Evolutionary conservation across 2,113 vertebrate species (phyloP), one percentile per base, ranked within the genome.

Genomic region (Engraulis encrasicolus): DNA sequence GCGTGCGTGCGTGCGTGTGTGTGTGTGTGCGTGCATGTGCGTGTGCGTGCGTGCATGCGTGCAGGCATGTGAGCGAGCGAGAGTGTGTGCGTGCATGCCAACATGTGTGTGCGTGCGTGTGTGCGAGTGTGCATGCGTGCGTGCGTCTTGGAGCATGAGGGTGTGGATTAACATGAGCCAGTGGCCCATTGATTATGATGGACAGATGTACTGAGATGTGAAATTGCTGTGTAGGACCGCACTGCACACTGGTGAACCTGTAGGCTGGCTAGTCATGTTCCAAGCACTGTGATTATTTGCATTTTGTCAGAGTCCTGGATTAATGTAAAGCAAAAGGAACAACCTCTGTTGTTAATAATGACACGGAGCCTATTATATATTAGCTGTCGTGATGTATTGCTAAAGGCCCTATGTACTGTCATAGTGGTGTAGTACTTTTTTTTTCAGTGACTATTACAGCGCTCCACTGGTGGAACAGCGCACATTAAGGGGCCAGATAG

Each of bases 161-260:
- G 66, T 3, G 66, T 14, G 79, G 20, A 17, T 36, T 38, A 50
- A 81, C 79, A 48, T 15, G 49, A 38, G 84, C 61, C 79, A 27
- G 50, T 78, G 79, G 50, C 61, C 34, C 58, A 2, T 45, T 79
- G 61, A 85, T 85, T 27, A 77, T 81, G 50, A 34, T 38, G 81
- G 79, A 50, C 49, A 81, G 66, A 36, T 81, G 61, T 81, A 38
- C 79, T 50, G 36, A 49, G 66, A 81, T 37, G 34, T 54, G 79
- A 85, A 85, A 81, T 61, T 50, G 48, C 58, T 50, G 31, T 48
- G 49, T 45, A 49, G 52, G 58, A 19, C 54, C 48, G 37, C 20
- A 82, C 31, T n/a, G 77, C 48, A 50, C 20, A 82, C 31, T n/a
- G 14, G 17, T 81, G 80, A 52, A 54, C 20, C 80, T 38, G 50